Evolutionary conservation across 1,140 invertebrate species (phyloP), one percentile per base, ranked within the genome.

Genomic region (Lepidostoma basale): DNA sequence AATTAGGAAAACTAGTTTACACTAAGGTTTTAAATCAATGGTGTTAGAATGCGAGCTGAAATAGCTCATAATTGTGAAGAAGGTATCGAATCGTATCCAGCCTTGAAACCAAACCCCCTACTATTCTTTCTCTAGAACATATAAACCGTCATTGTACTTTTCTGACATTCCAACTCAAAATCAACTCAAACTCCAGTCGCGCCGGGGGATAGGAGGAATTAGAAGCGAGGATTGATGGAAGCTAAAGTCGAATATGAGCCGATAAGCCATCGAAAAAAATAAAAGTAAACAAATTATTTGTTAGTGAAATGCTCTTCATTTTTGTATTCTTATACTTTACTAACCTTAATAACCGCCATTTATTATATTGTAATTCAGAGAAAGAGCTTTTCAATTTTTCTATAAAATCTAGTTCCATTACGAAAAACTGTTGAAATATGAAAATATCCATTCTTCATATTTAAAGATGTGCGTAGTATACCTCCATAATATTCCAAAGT

Each of bases 381-480:
- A n/a, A n/a, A n/a, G n/a, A n/a, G n/a, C n/a, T n/a, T n/a, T n/a
- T n/a, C 12, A 12, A 33, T 33, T 33, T 33, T 33, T 6, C 30
- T 33, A 6, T 33, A 33, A 33, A 33, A 33, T 6, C 12, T 6
- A 33, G 30, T 33, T 6, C 12, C 12, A 6, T 12, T 33, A 33
- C 12, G 30, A 5, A 33, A 6, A 33, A 33, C 5, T 6, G 30
- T 33, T 33, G 30, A 33, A 33, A 33, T 6, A 33, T 5, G 12
- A 33, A 33, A 33, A 33, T 6, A 6, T 56, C 25, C 18, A 16
- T 30, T 56, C 16, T 33, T 33, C 52, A 14, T 28, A 23, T 30
- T 25, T 30, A 56, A 56, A 54, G 18, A 56, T 33, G 28, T 33
- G 28, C 52, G 52, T 56, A 14, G 25, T 18, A 56, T 16, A 30